Conservation (phyloP, 1,140 invertebrate genomes). For the Micrasema longulum region DNA sequence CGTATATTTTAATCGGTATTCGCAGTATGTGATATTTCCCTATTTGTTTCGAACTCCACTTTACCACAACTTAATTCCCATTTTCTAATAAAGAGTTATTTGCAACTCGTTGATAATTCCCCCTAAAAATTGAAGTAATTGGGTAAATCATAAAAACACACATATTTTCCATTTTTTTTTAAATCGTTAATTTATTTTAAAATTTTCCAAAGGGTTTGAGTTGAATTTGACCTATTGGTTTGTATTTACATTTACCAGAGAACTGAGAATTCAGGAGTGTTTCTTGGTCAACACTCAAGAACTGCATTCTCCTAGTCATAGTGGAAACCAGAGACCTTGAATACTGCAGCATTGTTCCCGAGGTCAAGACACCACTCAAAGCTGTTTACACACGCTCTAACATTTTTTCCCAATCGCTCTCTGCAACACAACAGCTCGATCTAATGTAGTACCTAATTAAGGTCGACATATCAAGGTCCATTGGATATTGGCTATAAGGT, state of each 20-base stretch:
- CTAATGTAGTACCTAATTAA: conserved; percentile 51
- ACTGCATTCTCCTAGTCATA: conserved; percentile 27
- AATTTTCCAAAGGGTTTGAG: background rate
- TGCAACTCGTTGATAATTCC: background rate
- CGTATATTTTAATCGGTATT: too few species aligned
- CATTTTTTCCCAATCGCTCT: conserved; percentile 32
- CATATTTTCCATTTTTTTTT: background rate
- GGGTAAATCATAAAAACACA: background rate
- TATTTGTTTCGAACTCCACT: too few species aligned
- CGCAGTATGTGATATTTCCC: too few species aligned
- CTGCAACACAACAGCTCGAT: conserved; percentile 36
- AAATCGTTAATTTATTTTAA: background rate
- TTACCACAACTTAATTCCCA: too few species aligned
- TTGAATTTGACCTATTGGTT: background rate
- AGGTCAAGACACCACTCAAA: conserved; percentile 49
- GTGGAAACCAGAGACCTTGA: conserved; percentile 4
- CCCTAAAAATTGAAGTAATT: background rate
- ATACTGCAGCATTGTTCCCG: conserved; percentile 40
- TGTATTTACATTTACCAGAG: background rate
- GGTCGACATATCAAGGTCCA: conserved; percentile 47
- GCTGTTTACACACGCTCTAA: conserved; percentile 42
- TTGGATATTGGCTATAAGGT: too few species aligned
- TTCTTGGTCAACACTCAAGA: conserved; percentile 24
- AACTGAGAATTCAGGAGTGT: background rate
- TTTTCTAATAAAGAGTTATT: too few species aligned